A percentile compares a stretch with the other conserved stretches of the same genome.
phyloP scores from a whole-genome alignment of 2,797 vertebrate genomes.

The Alectoris magna region DNA sequence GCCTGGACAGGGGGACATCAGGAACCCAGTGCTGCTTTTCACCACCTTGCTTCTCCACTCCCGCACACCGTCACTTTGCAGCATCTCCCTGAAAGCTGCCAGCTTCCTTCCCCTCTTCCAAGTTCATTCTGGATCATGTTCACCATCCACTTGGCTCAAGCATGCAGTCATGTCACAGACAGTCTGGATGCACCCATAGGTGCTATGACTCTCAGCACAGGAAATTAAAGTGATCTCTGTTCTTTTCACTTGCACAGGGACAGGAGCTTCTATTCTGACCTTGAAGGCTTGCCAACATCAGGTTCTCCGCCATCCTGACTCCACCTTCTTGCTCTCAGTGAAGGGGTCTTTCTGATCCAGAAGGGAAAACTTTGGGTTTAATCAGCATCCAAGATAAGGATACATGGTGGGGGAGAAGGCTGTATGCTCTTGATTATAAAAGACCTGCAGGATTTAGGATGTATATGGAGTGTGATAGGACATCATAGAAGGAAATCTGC shows the following conservation, averaged over 20 bases:
- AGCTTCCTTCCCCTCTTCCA: neutral
- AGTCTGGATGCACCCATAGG: constrained; percentile 24
- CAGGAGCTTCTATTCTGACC: neutral
- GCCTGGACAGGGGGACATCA: neutral
- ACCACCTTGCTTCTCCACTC: neutral
- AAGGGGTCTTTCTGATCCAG: neutral
- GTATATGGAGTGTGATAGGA: neutral
- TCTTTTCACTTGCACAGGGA: neutral
- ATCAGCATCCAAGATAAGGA: neutral
- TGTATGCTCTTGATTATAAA: neutral
- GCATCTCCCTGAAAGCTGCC: neutral
- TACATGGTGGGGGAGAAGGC: neutral
- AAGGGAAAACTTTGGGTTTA: neutral
- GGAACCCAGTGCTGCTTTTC: accelerated
- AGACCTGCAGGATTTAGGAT: neutral
- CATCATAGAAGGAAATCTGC: neutral
- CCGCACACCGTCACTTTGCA: neutral
- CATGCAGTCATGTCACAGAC: neutral
- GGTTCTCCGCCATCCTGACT: neutral
- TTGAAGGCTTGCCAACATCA: neutral
- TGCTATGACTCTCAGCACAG: neutral
- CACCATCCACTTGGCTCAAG: constrained; percentile 11
- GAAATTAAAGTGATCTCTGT: constrained; percentile 28
- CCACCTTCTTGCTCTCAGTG: neutral
- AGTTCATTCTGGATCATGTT: constrained; percentile 38